Evolutionary conservation across 2,888 invertebrate genomes (phyloP).

Genomic region (Bombyx huttoni): DNA sequence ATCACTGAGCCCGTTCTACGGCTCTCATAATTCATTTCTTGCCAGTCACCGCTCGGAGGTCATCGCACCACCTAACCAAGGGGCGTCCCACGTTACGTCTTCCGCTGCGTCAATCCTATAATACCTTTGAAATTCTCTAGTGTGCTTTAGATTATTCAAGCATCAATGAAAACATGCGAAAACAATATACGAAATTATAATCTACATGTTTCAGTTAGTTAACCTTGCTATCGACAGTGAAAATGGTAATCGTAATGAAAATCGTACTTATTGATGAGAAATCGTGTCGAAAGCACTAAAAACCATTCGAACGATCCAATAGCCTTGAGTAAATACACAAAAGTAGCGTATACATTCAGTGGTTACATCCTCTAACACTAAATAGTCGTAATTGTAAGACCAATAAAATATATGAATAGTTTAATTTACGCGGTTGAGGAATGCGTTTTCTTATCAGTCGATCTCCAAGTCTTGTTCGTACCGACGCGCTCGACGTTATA

Average conservation of each 20-base stretch:
- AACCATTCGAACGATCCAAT: background rate
- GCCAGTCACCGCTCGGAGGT: too few species aligned
- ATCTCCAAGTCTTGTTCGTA: constrained; percentile 30
- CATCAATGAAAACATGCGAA: too few species aligned
- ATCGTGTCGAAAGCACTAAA: background rate
- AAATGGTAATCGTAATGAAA: background rate
- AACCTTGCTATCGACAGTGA: too few species aligned
- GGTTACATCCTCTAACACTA: background rate
- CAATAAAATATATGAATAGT: constrained; percentile 20
- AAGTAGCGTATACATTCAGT: constrained; percentile 11
- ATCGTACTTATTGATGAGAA: background rate
- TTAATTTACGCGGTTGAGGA: constrained; percentile 23
- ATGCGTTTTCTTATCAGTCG: constrained; percentile 51
- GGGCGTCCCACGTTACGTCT: too few species aligned
- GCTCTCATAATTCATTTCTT: too few species aligned
- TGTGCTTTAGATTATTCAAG: too few species aligned
- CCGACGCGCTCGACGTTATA: constrained; percentile 2
- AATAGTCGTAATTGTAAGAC: constrained; percentile 11
- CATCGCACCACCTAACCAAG: too few species aligned
- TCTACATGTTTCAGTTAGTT: too few species aligned
- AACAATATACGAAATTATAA: too few species aligned
- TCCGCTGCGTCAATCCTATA: too few species aligned
- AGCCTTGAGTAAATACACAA: constrained; percentile 14
- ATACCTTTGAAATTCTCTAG: too few species aligned
- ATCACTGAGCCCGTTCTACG: too few species aligned